Conservation (phyloP, 2,797 vertebrate species). For the Macropodus opercularis region DNA sequence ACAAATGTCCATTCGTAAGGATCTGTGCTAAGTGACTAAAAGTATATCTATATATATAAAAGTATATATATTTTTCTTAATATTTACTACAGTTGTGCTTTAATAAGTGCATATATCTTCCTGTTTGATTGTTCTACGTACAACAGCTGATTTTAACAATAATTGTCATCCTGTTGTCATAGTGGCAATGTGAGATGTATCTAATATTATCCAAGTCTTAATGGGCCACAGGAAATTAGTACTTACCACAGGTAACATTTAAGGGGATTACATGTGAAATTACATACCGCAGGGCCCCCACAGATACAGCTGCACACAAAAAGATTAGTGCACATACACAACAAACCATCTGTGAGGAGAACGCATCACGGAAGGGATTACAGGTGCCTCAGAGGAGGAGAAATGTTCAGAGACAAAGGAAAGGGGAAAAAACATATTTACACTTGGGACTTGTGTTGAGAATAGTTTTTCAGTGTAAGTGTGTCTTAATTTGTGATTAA, state of each 20-base stretch:
- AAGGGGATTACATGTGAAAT: conserved; percentile 65
- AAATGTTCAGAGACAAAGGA: conserved; percentile 61
- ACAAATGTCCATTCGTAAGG: conserved; percentile 23
- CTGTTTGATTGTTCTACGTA: too few relatives aligned
- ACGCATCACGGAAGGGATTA: conserved; percentile 60
- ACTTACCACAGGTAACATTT: conserved; percentile 67
- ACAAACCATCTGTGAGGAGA: conserved; percentile 53
- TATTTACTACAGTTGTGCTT: too few relatives aligned
- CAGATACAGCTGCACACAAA: conserved; percentile 38
- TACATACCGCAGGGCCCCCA: conserved; percentile 45
- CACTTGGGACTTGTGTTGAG: conserved; percentile 22
- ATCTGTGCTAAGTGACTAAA: not conserved
- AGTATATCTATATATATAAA: too few relatives aligned
- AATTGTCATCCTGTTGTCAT: conserved; percentile 17
- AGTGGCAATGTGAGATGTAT: conserved; percentile 17
- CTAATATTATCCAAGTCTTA: conserved; percentile 36
- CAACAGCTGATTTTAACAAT: conserved; percentile 15
- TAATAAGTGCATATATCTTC: too few relatives aligned
- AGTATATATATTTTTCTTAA: not conserved
- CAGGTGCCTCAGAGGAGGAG: conserved; percentile 31
- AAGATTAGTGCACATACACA: conserved; percentile 55
- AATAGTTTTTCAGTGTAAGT: too few relatives aligned
- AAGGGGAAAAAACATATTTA: conserved; percentile 32
- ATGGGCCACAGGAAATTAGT: conserved; percentile 57
- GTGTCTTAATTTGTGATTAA: not conserved